Evolutionary conservation across 2,797 vertebrate genomes (phyloP).

Genomic region (Malurus leucopterus): DNA sequence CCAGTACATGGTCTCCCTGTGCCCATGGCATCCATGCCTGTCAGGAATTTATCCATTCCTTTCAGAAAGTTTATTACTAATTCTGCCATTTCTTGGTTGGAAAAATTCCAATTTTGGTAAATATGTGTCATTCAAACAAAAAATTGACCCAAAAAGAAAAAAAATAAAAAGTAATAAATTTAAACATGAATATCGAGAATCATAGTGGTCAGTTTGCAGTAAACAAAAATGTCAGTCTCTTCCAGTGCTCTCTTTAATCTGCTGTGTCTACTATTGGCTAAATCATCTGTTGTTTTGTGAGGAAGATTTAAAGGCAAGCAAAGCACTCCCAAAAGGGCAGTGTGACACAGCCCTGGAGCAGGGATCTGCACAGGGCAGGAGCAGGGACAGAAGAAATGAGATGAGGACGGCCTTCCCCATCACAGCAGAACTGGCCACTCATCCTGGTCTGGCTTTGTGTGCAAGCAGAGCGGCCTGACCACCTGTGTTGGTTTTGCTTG

Average conservation of each 20-base stretch:
- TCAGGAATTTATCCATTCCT: neutral
- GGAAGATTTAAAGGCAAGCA: neutral
- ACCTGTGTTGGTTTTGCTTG: too few relatives aligned
- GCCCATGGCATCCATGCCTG: accelerated
- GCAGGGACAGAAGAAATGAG: neutral
- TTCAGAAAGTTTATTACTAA: neutral
- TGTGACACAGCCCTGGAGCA: neutral
- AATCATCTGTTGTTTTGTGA: neutral
- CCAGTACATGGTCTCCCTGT: neutral
- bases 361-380: neutral
- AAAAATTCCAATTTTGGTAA: neutral
- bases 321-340: neutral
- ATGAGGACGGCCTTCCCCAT: neutral
- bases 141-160: neutral
- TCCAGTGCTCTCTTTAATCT: neutral
- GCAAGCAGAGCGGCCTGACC: neutral
- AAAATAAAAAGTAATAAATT: neutral
- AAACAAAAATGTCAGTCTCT: neutral
- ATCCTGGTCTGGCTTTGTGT: neutral
- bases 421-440: neutral
- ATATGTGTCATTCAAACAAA: neutral
- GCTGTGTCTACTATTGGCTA: neutral
- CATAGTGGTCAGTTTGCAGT: neutral
- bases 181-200: neutral
- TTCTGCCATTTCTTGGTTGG: neutral